Evolutionary conservation across 2,797 vertebrate species (phyloP), one percentile per base, ranked within the genome.

Genomic region (Hydrocynus forskahlii): DNA sequence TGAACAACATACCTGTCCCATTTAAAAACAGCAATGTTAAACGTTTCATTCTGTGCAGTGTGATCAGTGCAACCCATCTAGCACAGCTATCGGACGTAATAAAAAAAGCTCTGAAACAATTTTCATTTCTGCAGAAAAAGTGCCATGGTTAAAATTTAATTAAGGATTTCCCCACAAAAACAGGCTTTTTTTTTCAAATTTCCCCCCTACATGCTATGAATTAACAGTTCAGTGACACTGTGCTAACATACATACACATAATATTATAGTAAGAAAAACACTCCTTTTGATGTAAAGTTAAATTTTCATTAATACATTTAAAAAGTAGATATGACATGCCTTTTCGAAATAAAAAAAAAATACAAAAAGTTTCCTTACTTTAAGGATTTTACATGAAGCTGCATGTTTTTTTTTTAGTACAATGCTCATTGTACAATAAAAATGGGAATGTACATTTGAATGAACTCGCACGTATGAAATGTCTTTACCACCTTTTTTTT

Each of bases 271-370:
- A 96, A 96, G 94, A 95, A 96, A 87, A 89, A 96, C 95, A 96
- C 95, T 95, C 95, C 96, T 95, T 96, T 93, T 95, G 94, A 96
- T 96, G 95, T 96, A 96, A 97, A 96, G 96, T 97, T 97, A 97
- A 97, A 97, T 97, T 95, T 97, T 97, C 96, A 97, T 96, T 97
- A 97, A 98, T 97, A 98, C 97, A 97, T 96, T 97, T 97, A 96
- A 97, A 96, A 96, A 97, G 95, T 93, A 95, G 96, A 97, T 96
- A 97, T 95, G 95, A 96, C 97, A 98, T 97, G 97, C 97, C 96
- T 96, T 96, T 95, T 94, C 93, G 97, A 96, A 97, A 95, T 92
- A n/a, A n/a, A n/a, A 17, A 83, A 97, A 97, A 97, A 97, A 97
- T 97, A 97, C 95, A 98, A 98, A 96, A 97, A 97, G 93, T 95